Evolutionary conservation across 2,888 invertebrate genomes (phyloP).

Genomic region (Xanthorhoe spadicearia): DNA sequence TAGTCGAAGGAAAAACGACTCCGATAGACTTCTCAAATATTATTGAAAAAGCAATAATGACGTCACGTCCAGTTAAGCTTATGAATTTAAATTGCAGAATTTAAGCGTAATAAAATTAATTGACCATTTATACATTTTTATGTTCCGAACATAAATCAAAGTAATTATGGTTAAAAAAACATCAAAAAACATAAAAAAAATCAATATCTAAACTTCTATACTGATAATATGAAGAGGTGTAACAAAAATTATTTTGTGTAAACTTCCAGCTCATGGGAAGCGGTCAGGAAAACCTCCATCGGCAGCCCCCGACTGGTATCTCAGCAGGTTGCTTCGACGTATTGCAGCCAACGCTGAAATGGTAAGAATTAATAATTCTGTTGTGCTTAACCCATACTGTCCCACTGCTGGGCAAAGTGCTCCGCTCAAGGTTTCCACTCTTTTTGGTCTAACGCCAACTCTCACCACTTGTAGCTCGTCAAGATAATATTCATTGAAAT

Average conservation of each 20-base stretch:
- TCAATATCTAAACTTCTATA: not conserved
- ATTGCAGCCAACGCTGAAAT: slow-evolving; percentile 68
- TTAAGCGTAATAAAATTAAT: slow-evolving; percentile 15
- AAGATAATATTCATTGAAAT: not conserved
- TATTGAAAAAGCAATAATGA: slow-evolving; percentile 5
- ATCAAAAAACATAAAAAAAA: not conserved
- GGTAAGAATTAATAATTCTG: no score
- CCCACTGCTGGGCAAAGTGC: no score
- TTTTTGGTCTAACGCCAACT: no score
- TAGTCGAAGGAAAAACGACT: no score
- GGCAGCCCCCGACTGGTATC: slow-evolving; percentile 74
- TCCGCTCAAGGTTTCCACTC: no score
- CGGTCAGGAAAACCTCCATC: slow-evolving; percentile 76
- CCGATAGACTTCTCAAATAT: no score
- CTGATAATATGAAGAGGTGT: no score
- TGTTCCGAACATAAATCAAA: slow-evolving; percentile 2
- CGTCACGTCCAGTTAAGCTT: slow-evolving; percentile 3
- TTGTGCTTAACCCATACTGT: no score
- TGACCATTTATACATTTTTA: slow-evolving; percentile 14
- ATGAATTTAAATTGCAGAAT: slow-evolving; percentile 24
- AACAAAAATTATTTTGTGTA: no score
- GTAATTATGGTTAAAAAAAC: not conserved
- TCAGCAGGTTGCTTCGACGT: slow-evolving; percentile 68
- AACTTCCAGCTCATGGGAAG: slow-evolving; percentile 86
- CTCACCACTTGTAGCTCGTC: no score